Conservation (phyloP, 2,888 invertebrate species). For the Campoplex capitator region DNA sequence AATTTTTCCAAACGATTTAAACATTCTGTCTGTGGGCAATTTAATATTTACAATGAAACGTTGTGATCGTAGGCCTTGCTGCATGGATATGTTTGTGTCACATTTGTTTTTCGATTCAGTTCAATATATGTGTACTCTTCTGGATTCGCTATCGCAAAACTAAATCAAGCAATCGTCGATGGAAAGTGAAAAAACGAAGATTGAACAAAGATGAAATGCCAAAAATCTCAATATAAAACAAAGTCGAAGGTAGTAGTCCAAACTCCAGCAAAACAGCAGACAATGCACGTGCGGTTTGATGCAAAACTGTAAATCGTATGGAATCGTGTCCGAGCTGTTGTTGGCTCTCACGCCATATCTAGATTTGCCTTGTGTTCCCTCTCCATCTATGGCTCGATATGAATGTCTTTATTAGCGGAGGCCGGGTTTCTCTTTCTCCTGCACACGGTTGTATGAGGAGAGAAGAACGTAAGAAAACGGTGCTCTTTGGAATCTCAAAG, state of each 20-base stretch:
- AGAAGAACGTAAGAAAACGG: slow-evolving; percentile 55
- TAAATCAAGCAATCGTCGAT: too few relatives aligned
- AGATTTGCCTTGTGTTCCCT: slow-evolving; percentile 73
- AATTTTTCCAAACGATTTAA: background rate
- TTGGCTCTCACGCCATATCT: slow-evolving; percentile 67
- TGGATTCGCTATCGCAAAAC: too few relatives aligned
- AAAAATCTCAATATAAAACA: background rate
- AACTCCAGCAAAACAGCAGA: slow-evolving; percentile 19
- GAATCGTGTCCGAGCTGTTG: slow-evolving; percentile 65
- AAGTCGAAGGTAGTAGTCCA: background rate
- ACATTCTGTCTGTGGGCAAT: background rate
- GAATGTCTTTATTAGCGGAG: slow-evolving; percentile 83
- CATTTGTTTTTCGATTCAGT: too few relatives aligned
- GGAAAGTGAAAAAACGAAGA: background rate
- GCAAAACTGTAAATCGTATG: slow-evolving; percentile 55
- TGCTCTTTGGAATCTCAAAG: slow-evolving; percentile 57
- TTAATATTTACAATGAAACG: background rate
- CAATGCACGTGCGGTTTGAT: slow-evolving; percentile 46
- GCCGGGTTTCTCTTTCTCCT: slow-evolving; percentile 65
- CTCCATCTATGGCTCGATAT: slow-evolving; percentile 81
- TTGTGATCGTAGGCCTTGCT: too few relatives aligned
- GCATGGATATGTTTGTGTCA: too few relatives aligned
- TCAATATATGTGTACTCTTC: too few relatives aligned
- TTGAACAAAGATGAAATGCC: background rate
- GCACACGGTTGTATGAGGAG: slow-evolving; percentile 53